phyloP scores from a whole-genome alignment of 2,888 invertebrate species.

The Cosmia pyralina region DNA sequence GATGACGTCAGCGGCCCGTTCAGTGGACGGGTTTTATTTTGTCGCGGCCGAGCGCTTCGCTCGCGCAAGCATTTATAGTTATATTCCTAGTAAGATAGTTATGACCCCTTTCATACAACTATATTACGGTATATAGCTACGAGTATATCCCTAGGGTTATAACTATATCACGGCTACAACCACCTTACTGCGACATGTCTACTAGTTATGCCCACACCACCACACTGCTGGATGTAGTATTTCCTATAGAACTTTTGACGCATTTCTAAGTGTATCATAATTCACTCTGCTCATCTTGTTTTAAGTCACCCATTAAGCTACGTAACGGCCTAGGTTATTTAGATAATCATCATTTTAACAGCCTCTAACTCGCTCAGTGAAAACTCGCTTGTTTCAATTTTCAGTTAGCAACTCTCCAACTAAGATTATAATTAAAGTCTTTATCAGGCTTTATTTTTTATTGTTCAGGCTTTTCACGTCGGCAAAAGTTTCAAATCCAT shows the following conservation, averaged over 20 bases:
- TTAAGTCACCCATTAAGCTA: slow-evolving; percentile 17
- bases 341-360: slow-evolving; percentile 39
- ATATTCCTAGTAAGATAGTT: no score
- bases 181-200: no score
- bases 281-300: slow-evolving; percentile 17
- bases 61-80: no score
- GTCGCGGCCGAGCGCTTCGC: no score
- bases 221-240: neutral
- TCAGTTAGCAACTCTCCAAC: neutral
- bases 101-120: no score
- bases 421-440: neutral
- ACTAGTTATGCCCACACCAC: neutral
- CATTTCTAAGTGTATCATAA: neutral
- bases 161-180: no score
- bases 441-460: neutral
- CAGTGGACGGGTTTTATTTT: no score
- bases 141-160: no score
- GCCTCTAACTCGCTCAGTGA: slow-evolving; percentile 20
- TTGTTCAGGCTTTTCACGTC: neutral
- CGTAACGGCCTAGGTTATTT: slow-evolving; percentile 21
- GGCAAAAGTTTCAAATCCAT: neutral
- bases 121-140: no score
- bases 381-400: neutral
- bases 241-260: slow-evolving; percentile 1
- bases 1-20: no score